phyloP scores from a whole-genome alignment of 1,140 invertebrate species.

The Zaprionus tsacasi region DNA sequence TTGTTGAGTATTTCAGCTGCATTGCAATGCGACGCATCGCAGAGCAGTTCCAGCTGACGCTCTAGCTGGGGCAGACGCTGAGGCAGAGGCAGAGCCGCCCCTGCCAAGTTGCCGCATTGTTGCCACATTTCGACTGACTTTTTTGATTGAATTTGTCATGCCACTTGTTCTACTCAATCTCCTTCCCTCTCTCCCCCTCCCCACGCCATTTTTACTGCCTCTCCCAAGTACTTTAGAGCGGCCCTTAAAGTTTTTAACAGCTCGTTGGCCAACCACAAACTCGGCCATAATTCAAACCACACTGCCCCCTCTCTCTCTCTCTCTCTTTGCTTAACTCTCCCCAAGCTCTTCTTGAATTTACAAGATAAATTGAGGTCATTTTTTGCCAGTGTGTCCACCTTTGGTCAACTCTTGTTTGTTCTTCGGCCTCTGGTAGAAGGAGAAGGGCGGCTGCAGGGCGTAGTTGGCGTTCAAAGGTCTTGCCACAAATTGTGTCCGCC shows the following conservation, averaged over 20 bases:
- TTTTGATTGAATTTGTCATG: slow-evolving; percentile 75
- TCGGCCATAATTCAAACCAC: slow-evolving; percentile 73
- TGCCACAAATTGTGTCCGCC: slow-evolving; percentile 62
- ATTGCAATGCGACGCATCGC: slow-evolving; percentile 41
- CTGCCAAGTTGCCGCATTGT: slow-evolving; percentile 55
- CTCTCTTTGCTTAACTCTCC: slow-evolving; percentile 27
- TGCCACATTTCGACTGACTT: slow-evolving; percentile 27
- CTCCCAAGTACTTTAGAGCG: slow-evolving; percentile 14
- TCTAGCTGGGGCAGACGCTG: not conserved
- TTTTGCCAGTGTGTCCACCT: slow-evolving; percentile 65
- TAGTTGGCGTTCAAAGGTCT: slow-evolving; percentile 44
- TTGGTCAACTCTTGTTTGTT: slow-evolving; percentile 63
- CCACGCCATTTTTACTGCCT: slow-evolving; percentile 12
- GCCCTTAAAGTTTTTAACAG: slow-evolving; percentile 58
- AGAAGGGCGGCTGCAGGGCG: not conserved
- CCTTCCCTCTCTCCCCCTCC: not conserved
- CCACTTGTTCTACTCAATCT: slow-evolving; percentile 37
- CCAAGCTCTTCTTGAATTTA: slow-evolving; percentile 27
- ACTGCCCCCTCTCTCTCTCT: slow-evolving; percentile 25
- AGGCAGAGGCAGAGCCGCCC: not conserved
- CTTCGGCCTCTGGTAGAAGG: not conserved
- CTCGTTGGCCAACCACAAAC: slow-evolving; percentile 52
- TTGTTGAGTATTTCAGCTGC: slow-evolving; percentile 63
- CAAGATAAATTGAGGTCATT: slow-evolving; percentile 84
- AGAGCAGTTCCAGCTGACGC: slow-evolving; percentile 37